Evolutionary conservation across 2,113 vertebrate species (phyloP).

Genomic region (Colius striatus): DNA sequence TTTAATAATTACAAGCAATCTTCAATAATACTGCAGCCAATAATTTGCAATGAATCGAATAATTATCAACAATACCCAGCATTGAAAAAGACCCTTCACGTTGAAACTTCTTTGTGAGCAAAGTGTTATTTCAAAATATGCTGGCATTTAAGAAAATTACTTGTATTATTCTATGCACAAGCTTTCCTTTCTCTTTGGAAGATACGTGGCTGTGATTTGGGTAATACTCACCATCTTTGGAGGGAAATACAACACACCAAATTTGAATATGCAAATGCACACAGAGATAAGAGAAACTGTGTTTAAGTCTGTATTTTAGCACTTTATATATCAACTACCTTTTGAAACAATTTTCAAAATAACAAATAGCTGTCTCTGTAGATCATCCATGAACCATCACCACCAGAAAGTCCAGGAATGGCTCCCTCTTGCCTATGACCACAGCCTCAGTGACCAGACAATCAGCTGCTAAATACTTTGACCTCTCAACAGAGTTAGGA

Average conservation of each 20-base stretch:
- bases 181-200: constrained; percentile 4
- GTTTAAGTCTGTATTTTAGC: background rate
- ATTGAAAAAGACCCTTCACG: background rate
- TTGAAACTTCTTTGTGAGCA: background rate
- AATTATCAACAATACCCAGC: constrained; percentile 2
- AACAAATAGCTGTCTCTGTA: background rate
- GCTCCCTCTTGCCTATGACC: background rate
- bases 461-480: background rate
- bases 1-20: background rate
- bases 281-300: background rate
- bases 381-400: background rate
- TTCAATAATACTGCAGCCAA: constrained; percentile 4
- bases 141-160: background rate
- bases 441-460: background rate
- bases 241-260: background rate
- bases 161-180: background rate
- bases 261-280: background rate
- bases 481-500: background rate
- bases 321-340: background rate
- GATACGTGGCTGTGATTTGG: background rate
- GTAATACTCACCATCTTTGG: background rate
- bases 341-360: background rate
- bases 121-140: constrained; percentile 6
- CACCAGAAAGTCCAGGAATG: background rate
- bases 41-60: constrained; percentile 10